These are phyloP conservation scores for Stichopus horrens DNA, from an alignment of 53 echinoderm and acorn worm species.

Conservation along the genomic window DNA sequence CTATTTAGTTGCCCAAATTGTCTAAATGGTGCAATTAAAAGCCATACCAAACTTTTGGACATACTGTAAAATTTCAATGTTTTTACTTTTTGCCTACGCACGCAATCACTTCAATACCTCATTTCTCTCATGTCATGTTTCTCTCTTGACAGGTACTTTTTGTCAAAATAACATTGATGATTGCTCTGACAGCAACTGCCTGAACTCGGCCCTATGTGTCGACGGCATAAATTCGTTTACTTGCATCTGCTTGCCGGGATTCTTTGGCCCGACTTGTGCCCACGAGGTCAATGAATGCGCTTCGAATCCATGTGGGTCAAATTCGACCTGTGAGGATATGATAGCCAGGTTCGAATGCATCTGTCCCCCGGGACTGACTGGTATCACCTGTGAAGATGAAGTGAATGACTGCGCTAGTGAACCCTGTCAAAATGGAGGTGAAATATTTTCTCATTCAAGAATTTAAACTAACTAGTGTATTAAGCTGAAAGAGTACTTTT, in stretches of 20 bases:
- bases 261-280: slow-evolving; percentile 73
- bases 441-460: neutral
- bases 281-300: slow-evolving; percentile 73
- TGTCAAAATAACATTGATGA: slow-evolving; percentile 48
- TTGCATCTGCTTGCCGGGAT: slow-evolving; percentile 67
- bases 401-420: slow-evolving; percentile 60
- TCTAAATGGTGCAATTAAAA: too few relatives aligned
- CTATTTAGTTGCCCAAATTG: too few relatives aligned
- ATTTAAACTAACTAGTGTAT: too few relatives aligned
- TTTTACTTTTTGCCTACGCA: too few relatives aligned
- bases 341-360: slow-evolving; percentile 54
- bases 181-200: slow-evolving; percentile 68
- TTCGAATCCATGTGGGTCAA: slow-evolving; percentile 61
- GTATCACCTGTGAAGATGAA: slow-evolving; percentile 56
- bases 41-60: neutral
- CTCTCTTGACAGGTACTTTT: neutral
- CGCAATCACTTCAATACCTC: too few relatives aligned
- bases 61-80: neutral
- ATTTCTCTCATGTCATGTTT: neutral
- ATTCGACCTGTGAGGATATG: slow-evolving; percentile 66
- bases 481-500: too few relatives aligned
- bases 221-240: slow-evolving; percentile 54
- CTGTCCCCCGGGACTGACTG: slow-evolving; percentile 58
- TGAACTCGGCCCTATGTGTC: slow-evolving; percentile 61
- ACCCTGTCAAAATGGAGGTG: slow-evolving; percentile 65